These are phyloP conservation scores for Dasypus novemcinctus DNA, from an alignment of 2,113 vertebrate genomes.

Conservation along the genomic window DNA sequence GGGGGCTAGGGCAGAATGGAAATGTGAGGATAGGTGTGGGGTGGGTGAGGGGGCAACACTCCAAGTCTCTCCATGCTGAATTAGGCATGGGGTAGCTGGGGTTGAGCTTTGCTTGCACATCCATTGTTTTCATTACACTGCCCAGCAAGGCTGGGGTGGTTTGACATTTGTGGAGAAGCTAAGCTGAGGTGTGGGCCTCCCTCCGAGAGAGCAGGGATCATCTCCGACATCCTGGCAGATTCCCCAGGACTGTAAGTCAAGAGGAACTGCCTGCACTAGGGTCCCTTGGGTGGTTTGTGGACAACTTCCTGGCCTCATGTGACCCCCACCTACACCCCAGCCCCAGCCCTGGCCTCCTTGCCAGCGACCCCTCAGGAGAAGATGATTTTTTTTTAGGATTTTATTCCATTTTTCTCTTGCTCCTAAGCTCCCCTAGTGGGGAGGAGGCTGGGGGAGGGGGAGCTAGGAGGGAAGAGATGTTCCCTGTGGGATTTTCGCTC, in stretches of 20 bases:
- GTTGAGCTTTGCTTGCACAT: constrained; percentile 6
- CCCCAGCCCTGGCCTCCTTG: background rate
- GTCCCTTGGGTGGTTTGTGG: background rate
- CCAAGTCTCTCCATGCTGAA: background rate
- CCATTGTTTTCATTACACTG: constrained; percentile 40
- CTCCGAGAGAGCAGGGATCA: constrained; percentile 40
- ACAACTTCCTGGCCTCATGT: background rate
- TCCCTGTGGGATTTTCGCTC: background rate
- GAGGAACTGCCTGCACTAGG: background rate
- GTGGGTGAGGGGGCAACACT: background rate
- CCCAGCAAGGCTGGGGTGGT: background rate
- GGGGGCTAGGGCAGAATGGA: background rate
- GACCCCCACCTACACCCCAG: background rate
- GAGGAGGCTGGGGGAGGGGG: background rate
- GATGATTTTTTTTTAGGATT: background rate
- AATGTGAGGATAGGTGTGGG: too few species aligned
- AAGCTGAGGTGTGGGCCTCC: background rate
- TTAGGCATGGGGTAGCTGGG: background rate
- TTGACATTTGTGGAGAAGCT: constrained; percentile 61
- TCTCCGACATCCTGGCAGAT: background rate
- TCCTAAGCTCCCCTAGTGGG: background rate
- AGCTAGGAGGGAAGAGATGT: background rate
- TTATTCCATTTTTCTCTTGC: background rate
- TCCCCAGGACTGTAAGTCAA: constrained; percentile 35
- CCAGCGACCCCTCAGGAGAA: background rate